These are phyloP conservation scores for Leucophenga maculata DNA, from an alignment of 2,888 invertebrate genomes.

Conservation along the genomic window DNA sequence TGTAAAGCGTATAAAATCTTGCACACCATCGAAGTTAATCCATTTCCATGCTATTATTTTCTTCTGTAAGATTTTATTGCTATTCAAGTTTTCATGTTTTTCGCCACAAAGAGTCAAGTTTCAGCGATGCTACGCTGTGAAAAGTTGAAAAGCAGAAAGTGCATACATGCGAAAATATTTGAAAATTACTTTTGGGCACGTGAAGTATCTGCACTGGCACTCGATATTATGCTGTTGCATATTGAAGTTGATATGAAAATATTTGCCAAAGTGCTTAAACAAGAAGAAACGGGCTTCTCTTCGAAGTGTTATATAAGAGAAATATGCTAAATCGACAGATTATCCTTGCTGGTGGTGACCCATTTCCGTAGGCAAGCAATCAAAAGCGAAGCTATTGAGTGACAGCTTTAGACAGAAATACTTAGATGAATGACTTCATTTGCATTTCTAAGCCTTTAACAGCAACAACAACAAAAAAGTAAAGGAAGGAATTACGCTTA, in stretches of 20 bases:
- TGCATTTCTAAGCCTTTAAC: neutral
- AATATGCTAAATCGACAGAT: too few species aligned
- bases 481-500: neutral
- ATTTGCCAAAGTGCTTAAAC: neutral
- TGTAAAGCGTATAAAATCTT: too few species aligned
- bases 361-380: too few species aligned
- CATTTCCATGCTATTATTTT: too few species aligned
- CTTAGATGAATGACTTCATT: neutral
- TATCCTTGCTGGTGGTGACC: too few species aligned
- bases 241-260: neutral
- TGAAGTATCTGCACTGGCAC: too few species aligned
- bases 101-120: neutral
- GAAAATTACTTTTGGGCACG: slow-evolving; percentile 16
- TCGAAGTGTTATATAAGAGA: neutral
- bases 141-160: neutral
- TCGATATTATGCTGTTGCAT: neutral
- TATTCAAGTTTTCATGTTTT: too few species aligned
- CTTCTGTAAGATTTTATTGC: too few species aligned
- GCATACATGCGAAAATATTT: slow-evolving; percentile 1
- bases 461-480: neutral
- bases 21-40: too few species aligned
- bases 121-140: neutral
- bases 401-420: neutral
- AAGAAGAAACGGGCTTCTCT: neutral
- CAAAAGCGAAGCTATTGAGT: neutral